A percentile compares a stretch with the other conserved stretches of the same genome.
phyloP scores from a whole-genome alignment of 92 coral and sea anemone species.

The Heliopora coerulea region DNA sequence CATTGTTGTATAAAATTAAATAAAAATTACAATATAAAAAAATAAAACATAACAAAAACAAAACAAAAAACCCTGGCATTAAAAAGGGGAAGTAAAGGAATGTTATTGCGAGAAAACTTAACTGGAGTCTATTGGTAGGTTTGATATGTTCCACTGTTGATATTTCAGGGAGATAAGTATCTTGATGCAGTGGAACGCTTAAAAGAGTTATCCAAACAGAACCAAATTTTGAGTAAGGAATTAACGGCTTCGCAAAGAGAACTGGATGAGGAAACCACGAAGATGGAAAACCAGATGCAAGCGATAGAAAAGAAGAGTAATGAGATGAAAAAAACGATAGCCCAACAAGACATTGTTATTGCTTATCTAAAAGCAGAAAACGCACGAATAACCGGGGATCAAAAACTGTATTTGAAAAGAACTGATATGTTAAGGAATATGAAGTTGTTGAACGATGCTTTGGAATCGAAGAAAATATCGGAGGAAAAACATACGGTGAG shows the following conservation, averaged over 20 bases:
- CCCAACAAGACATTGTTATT: constrained; percentile 63
- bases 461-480: constrained; percentile 64
- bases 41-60: no score
- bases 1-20: no score
- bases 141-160: background rate
- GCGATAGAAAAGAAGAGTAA: constrained; percentile 60
- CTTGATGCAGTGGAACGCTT: constrained; percentile 60
- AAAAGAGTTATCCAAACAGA: constrained; percentile 59
- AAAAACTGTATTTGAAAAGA: constrained; percentile 61
- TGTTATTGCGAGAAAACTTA: no score
- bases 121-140: no score
- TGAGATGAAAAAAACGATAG: constrained; percentile 60
- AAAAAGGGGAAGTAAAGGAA: no score
- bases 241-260: constrained; percentile 56
- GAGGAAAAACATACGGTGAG: constrained; percentile 68
- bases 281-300: constrained; percentile 65
- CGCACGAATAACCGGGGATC: constrained; percentile 4
- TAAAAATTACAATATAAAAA: no score
- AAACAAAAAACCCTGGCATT: no score
- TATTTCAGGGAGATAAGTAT: constrained; percentile 60
- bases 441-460: constrained; percentile 68
- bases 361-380: constrained; percentile 18
- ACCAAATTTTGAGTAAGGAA: constrained; percentile 54
- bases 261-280: constrained; percentile 64
- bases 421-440: constrained; percentile 78